A percentile compares a stretch with the other conserved stretches of the same genome.
phyloP scores from a whole-genome alignment of 2,888 invertebrate species.

The Caenorhabditis sp. region DNA sequence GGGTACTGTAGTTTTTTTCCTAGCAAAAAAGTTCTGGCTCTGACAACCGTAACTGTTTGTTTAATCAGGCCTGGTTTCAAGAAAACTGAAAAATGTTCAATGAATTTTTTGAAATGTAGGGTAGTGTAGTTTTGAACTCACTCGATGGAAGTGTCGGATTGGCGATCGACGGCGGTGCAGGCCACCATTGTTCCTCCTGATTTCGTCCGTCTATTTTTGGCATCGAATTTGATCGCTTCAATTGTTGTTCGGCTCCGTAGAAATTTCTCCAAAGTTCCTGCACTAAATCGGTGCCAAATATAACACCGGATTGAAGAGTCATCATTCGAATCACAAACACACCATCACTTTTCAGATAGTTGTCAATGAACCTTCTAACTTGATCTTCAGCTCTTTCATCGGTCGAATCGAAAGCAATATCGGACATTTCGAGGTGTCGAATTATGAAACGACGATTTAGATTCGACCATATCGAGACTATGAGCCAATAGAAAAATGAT shows the following conservation, averaged over 20 bases:
- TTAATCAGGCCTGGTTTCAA: no score
- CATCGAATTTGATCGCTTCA: slow-evolving; percentile 62
- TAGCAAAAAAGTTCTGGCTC: no score
- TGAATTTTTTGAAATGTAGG: no score
- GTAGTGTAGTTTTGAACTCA: neutral
- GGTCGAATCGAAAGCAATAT: slow-evolving; percentile 66
- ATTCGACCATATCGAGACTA: slow-evolving; percentile 55
- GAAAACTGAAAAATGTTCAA: no score
- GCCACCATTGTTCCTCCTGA: slow-evolving; percentile 22
- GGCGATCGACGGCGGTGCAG: slow-evolving; percentile 30
- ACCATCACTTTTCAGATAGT: slow-evolving; percentile 67
- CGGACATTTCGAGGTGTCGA: slow-evolving; percentile 70
- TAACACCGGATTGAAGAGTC: slow-evolving; percentile 67
- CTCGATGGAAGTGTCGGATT: slow-evolving; percentile 10
- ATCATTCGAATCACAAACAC: slow-evolving; percentile 70
- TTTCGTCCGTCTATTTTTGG: slow-evolving; percentile 36
- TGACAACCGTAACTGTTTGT: no score
- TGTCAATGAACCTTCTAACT: slow-evolving; percentile 61
- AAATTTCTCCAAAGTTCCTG: slow-evolving; percentile 63
- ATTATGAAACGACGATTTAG: slow-evolving; percentile 61
- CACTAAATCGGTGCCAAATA: slow-evolving; percentile 70
- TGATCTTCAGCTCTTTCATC: slow-evolving; percentile 50
- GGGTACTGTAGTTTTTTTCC: no score
- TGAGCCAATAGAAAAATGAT: slow-evolving; percentile 67
- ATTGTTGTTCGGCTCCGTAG: slow-evolving; percentile 53